A percentile compares a stretch with the other conserved stretches of the same genome.
Evolutionary conservation across 2,888 invertebrate genomes (phyloP).

Genomic region (Noctua janthina): DNA sequence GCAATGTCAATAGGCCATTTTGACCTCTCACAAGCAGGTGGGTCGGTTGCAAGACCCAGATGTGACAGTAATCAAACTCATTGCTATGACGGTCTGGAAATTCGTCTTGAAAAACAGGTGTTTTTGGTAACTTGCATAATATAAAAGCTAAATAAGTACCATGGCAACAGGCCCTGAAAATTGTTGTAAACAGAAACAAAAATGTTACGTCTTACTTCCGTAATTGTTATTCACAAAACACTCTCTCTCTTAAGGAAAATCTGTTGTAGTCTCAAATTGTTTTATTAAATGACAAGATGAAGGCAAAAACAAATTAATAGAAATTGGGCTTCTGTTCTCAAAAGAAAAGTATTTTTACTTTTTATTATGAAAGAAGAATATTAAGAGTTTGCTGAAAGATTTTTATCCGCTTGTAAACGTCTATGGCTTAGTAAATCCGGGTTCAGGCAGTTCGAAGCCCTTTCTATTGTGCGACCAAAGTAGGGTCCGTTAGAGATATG

Average conservation of each 20-base stretch:
- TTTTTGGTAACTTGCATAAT: neutral
- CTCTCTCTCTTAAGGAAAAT: slow-evolving; percentile 52
- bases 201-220: slow-evolving; percentile 32
- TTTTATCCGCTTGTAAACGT: neutral
- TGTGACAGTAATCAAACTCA: neutral
- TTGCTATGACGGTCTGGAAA: neutral
- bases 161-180: neutral
- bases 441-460: neutral
- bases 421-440: neutral
- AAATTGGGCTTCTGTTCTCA: slow-evolving; percentile 21
- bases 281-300: slow-evolving; percentile 62
- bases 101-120: neutral
- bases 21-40: neutral
- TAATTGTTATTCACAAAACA: slow-evolving; percentile 70
- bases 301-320: slow-evolving; percentile 57
- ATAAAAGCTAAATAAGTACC: neutral
- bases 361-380: slow-evolving; percentile 15
- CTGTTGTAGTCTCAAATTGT: slow-evolving; percentile 36
- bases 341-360: slow-evolving; percentile 20
- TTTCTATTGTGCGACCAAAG: neutral
- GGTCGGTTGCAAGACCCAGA: neutral
- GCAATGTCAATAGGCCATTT: neutral
- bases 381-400: neutral
- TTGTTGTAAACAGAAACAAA: slow-evolving; percentile 19
- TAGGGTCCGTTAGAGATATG: neutral